Evolutionary conservation across 2,888 invertebrate species (phyloP), one percentile per base, ranked within the genome.

Genomic region (Cetonia aurata): DNA sequence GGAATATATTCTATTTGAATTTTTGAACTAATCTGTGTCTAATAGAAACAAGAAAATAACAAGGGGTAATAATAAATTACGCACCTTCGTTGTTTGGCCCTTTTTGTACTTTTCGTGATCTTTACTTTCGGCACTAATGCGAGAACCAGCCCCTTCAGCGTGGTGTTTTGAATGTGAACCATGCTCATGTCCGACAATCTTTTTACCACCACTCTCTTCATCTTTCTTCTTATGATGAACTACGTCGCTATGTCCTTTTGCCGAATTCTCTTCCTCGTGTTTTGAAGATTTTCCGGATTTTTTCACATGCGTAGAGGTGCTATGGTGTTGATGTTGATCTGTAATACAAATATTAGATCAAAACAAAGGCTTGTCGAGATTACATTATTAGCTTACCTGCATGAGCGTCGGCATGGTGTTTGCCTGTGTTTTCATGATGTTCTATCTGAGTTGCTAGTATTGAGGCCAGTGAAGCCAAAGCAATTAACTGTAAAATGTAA

Each of bases 191-290:
- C 80, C 77, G n/a, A 77, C 77, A 19, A 74, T 77, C 73, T 84
- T 83, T 72, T 82, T 83, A 1, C 83, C 83, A 25, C 79, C 82
- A 37, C 78, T 77, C 69, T 83, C 84, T 6, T 74, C 77, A 60
- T 81, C 79, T 17, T 79, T 75, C 52, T 77, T 78, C 72, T 78
- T 81, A 65, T 83, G 83, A 10, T 76, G 67, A 6, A 80, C 79
- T 8, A 77, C 73, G 12, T 77, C 75, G 31, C 77, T 73, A 57
- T 80, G 76, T 12, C 82, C 84, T 69, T 83, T 82, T 31, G 77
- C 77, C 0, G 77, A 77, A 13, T 76, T 75, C 52, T 84, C 84
- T 48, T 76, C 74, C 48, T 84, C 81, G 71, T 84, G 82, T 31
- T 77, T 76, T 3, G 78, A 76, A 42, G 75, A 77, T 55, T 79